Evolutionary conservation across 2,797 vertebrate genomes (phyloP).

Genomic region (Alectoris magna): DNA sequence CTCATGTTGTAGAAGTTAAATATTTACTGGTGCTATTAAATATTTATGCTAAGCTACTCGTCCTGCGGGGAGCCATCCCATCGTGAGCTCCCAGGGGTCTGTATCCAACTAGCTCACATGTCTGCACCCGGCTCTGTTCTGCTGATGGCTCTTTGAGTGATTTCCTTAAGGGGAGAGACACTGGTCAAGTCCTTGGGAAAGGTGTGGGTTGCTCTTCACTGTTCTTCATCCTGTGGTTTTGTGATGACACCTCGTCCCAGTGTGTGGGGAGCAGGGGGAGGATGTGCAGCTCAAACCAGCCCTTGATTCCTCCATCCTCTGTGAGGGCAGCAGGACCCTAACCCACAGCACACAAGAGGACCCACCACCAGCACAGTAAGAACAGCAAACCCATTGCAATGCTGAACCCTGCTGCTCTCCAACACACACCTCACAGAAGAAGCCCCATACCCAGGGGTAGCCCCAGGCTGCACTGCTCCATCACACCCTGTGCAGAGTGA

Average conservation of each 20-base stretch:
- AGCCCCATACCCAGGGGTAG: neutral
- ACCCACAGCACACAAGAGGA: neutral
- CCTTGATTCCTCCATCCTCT: neutral
- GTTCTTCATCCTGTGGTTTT: neutral
- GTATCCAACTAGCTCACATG: neutral
- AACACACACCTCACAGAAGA: neutral
- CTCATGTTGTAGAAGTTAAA: conserved; percentile 72
- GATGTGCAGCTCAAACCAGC: neutral
- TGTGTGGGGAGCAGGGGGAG: neutral
- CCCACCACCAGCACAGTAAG: fast-evolving
- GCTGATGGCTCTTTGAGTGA: neutral
- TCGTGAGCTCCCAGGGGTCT: neutral
- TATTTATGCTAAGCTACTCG: conserved; percentile 63
- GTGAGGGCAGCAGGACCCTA: neutral
- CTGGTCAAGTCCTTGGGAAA: neutral
- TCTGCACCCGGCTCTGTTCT: neutral
- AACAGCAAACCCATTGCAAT: fast-evolving
- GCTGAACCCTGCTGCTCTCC: neutral
- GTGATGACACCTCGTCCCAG: fast-evolving
- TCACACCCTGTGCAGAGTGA: neutral
- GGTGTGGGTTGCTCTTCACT: neutral
- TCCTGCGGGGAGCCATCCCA: neutral
- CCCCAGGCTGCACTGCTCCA: fast-evolving
- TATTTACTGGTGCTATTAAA: conserved; percentile 73
- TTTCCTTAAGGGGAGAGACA: neutral